Percentiles rank a stretch among this genome's conserved stretches.
Conservation (phyloP, 2,888 invertebrate species). For the Andrena bicolor region DNA sequence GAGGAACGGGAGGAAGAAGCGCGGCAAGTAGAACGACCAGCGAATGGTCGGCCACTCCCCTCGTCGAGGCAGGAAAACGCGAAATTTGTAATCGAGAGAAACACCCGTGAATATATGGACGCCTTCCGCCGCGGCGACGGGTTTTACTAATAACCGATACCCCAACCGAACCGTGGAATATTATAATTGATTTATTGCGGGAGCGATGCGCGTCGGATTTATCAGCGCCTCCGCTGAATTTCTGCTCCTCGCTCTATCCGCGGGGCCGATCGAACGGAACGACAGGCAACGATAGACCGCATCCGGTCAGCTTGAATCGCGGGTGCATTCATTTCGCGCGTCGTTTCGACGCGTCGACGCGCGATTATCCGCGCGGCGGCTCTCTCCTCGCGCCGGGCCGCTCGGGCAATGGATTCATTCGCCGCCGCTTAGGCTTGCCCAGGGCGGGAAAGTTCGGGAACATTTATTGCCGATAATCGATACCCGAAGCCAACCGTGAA, state of each 20-base stretch:
- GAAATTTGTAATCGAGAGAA: constrained; percentile 82
- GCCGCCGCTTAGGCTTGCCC: constrained; percentile 32
- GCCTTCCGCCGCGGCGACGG: constrained; percentile 83
- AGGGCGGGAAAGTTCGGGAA: constrained; percentile 32
- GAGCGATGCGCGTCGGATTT: constrained; percentile 79
- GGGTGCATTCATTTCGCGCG: constrained; percentile 52
- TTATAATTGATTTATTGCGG: constrained; percentile 85
- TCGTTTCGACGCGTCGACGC: constrained; percentile 46
- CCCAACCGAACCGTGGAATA: constrained; percentile 85
- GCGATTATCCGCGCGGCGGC: constrained; percentile 12
- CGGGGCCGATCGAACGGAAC: constrained; percentile 61
- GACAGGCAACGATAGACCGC: constrained; percentile 57
- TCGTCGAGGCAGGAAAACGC: constrained; percentile 68
- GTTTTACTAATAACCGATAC: constrained; percentile 85
- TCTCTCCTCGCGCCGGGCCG: background rate
- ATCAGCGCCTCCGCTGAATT: constrained; percentile 77
- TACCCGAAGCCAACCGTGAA: constrained; percentile 84
- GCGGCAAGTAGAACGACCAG: background rate
- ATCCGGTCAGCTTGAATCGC: constrained; percentile 47
- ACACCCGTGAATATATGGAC: constrained; percentile 82
- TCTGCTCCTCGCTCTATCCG: constrained; percentile 48
- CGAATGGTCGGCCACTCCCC: constrained; percentile 12
- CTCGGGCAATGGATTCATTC: constrained; percentile 13
- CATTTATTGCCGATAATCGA: constrained; percentile 83
- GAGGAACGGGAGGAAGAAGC: background rate